Evolutionary conservation across 2,113 vertebrate genomes (phyloP), one percentile per base, ranked within the genome.

Genomic region (Zosterops pallidus): DNA sequence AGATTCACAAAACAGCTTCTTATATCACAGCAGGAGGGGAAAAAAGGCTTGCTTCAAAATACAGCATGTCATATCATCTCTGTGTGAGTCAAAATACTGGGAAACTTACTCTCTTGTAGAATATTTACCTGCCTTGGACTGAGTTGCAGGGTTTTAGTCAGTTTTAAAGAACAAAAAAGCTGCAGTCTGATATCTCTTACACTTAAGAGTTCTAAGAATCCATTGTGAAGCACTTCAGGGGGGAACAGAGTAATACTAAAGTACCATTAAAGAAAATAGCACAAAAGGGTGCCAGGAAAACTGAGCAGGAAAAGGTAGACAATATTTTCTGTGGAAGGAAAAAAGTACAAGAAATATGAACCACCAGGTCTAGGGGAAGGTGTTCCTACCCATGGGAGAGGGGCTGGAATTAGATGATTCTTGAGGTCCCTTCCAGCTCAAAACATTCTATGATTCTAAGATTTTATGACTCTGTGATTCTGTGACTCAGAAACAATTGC

Each of bases 1-100:
- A 85, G 78, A 35, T 71, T 91, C 86, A 87, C 41, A 57, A 95
- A 92, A 77, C 35, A 87, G n/a, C 44, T 82, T 84, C 68, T 77
- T 62, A 25, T 35, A 55, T 42, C 82, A 74, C 75, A 87, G 63
- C 85, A 90, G 90, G 82, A 91, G 59, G 18, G 26, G 8, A 46
- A 12, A 64, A 78, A 52, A 89, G 53, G 5, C 42, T 91, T 72
- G 22, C 46, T 92, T 83, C 83, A 72, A 95, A 96, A 95, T 91
- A n/a, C 55, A 91, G 10, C 22, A 19, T 71, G 62, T 57, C 35
- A 60, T 80, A 77, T 63, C 31, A 49, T 72, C 83, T 85, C 82
- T 3, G 5, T 46, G 57, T 87, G 92, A 94, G 41, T 46, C 62
- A 81, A 83, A 77, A 83, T 83, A 70, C 15, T 12, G 60, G 67